Percentiles rank a stretch among this genome's conserved stretches.
Conservation (phyloP, 1,140 invertebrate species). For the Mizuhopecten yessoensis region DNA sequence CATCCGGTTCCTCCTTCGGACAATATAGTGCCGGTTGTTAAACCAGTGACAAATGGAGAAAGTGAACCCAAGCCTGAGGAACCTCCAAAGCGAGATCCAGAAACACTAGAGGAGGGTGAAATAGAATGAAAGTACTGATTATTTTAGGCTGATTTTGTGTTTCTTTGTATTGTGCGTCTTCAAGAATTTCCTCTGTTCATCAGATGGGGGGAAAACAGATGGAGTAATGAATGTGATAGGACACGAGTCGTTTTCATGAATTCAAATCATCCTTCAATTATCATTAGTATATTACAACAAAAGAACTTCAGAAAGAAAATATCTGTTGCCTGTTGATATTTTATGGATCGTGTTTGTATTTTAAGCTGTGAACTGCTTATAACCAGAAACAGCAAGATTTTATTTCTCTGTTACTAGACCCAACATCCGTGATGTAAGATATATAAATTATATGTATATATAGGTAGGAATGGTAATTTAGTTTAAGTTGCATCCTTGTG, state of each 20-base stretch:
- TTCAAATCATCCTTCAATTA: neutral
- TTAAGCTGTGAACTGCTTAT: constrained; percentile 13
- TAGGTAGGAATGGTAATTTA: neutral
- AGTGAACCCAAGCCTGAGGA: constrained; percentile 1
- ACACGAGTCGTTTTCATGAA: constrained; percentile 10
- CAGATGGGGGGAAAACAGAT: neutral
- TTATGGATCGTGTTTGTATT: neutral
- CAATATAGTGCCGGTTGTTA: constrained; percentile 29
- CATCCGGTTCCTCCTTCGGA: constrained; percentile 1
- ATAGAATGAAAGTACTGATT: constrained; percentile 54
- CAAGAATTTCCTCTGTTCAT: neutral
- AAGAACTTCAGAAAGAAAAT: neutral
- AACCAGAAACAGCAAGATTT: constrained; percentile 9
- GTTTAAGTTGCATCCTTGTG: constrained; percentile 11
- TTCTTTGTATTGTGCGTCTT: constrained; percentile 24
- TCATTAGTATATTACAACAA: neutral
- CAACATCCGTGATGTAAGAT: constrained; percentile 13
- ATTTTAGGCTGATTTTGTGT: neutral
- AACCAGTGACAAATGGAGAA: constrained; percentile 47
- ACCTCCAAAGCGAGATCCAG: neutral
- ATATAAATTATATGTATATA: constrained; percentile 30
- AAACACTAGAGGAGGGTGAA: constrained; percentile 58
- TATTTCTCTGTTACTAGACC: neutral
- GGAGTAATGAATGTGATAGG: constrained; percentile 4
- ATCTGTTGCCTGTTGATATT: neutral